A percentile compares a stretch with the other conserved stretches of the same genome.
These are phyloP conservation scores for Callyntrura guangdongensis DNA, from an alignment of 2,888 invertebrate genomes.

Conservation along the genomic window DNA sequence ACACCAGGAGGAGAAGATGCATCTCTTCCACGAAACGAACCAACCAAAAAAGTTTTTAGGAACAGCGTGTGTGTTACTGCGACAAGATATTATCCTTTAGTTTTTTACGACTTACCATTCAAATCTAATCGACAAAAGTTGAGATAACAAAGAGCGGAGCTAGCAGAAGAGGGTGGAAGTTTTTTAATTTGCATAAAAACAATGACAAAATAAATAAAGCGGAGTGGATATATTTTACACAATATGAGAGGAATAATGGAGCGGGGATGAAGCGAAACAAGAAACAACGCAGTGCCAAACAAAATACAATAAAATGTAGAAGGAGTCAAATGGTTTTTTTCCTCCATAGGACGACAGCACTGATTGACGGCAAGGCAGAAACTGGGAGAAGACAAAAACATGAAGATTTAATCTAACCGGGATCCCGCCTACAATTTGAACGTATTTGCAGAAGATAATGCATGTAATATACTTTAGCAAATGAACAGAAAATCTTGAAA, in stretches of 20 bases:
- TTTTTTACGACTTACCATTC: conserved; percentile 25
- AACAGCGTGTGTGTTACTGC: conserved; percentile 5
- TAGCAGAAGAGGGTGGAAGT: background rate
- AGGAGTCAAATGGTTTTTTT: conserved; percentile 20
- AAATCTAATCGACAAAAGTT: conserved; percentile 2
- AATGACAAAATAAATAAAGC: conserved; percentile 47
- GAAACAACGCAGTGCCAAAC: background rate
- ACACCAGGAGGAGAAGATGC: too few relatives aligned
- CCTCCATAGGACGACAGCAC: background rate
- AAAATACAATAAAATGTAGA: conserved; percentile 23
- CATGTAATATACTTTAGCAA: background rate
- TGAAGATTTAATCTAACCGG: conserved; percentile 57
- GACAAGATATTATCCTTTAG: background rate
- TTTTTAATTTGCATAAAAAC: conserved; percentile 54
- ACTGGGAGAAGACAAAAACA: conserved; percentile 43
- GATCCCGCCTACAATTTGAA: conserved; percentile 60
- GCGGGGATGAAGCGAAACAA: background rate
- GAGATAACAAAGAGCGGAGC: conserved; percentile 7
- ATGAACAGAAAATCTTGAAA: conserved; percentile 18
- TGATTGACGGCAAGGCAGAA: conserved; percentile 24
- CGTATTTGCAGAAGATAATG: conserved; percentile 43
- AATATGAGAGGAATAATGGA: background rate
- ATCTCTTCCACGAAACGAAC: too few relatives aligned
- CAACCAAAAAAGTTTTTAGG: background rate
- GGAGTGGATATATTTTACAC: background rate